Conservation (phyloP, 2,888 invertebrate genomes). For the Campoplex capitator region DNA sequence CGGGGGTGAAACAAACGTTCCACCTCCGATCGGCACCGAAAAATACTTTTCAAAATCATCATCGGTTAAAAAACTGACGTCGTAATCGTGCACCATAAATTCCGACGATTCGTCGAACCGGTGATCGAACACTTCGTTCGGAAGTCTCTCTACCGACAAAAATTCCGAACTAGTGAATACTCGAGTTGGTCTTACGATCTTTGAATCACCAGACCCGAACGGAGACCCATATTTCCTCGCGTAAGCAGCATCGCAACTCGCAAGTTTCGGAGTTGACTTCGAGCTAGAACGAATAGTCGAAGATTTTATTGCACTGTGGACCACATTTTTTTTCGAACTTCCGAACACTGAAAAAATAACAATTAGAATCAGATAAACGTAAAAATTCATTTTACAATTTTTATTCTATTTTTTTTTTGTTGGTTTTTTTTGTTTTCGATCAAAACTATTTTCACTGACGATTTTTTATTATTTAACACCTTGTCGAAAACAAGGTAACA, state of each 20-base stretch:
- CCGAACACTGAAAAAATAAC: not conserved
- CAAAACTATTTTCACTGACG: not conserved
- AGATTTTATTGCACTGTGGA: no score
- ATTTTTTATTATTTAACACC: not conserved
- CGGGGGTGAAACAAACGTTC: no score
- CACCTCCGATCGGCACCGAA: no score
- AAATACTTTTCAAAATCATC: not conserved
- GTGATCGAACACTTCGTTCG: not conserved
- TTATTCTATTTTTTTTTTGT: not conserved
- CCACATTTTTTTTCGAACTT: not conserved
- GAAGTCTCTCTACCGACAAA: not conserved
- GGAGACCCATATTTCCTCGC: not conserved
- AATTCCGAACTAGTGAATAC: not conserved
- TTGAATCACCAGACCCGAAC: no score
- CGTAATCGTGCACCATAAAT: not conserved
- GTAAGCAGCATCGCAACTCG: not conserved
- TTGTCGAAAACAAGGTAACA: not conserved
- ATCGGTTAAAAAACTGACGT: not conserved
- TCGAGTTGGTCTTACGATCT: no score
- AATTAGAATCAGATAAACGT: not conserved
- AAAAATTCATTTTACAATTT: not conserved
- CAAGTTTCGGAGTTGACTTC: not conserved
- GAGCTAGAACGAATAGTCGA: not conserved
- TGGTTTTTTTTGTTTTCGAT: not conserved
- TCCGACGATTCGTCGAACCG: not conserved